A percentile compares a stretch with the other conserved stretches of the same genome.
Conservation (phyloP, 2,888 invertebrate genomes). For the Noctua fimbriata region DNA sequence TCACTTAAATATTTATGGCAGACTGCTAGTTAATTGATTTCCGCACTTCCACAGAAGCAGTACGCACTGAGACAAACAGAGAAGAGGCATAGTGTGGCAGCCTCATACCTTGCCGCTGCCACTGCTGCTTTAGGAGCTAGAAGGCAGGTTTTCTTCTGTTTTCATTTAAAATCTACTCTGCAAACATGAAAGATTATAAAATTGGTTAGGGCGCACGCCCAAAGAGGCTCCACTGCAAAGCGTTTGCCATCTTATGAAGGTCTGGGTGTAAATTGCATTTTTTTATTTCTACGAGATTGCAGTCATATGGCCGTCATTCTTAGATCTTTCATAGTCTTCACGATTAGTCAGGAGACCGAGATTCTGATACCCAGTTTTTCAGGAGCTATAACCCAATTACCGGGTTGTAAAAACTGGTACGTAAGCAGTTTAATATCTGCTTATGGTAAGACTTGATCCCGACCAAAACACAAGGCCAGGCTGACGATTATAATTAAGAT, state of each 20-base stretch:
- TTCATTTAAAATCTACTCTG: neutral
- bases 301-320: neutral
- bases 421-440: too few relatives aligned
- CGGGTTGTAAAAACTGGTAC: neutral
- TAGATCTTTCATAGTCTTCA: neutral
- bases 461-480: neutral
- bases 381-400: neutral
- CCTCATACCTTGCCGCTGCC: slow-evolving; percentile 84
- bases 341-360: neutral
- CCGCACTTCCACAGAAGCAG: slow-evolving; percentile 60
- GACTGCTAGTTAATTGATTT: neutral
- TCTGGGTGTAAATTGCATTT: neutral
- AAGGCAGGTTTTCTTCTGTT: slow-evolving; percentile 68
- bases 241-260: neutral
- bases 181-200: neutral
- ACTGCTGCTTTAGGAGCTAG: slow-evolving; percentile 81
- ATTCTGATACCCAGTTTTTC: neutral
- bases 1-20: slow-evolving; percentile 8
- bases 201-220: neutral
- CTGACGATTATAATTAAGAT: neutral
- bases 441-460: neutral
- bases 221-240: neutral
- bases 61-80: slow-evolving; percentile 68
- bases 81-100: slow-evolving; percentile 82
- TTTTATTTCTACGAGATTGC: neutral